Percentiles rank a stretch among this genome's conserved stretches.
Conservation (phyloP, 1,140 invertebrate genomes). For the Bombyx mori region ASM3026992v2 NC_085114.1:8905501-8906000, state of each 20-base stretch:
- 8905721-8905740: background rate
- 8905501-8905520: no score
- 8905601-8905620: no score
- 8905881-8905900: conserved; percentile 50
- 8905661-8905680: no score
- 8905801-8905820: conserved; percentile 57
- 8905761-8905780: conserved; percentile 53
- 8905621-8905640: no score
- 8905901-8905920: conserved; percentile 23
- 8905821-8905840: conserved; percentile 62
- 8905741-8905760: conserved; percentile 26
- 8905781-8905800: conserved; percentile 30
- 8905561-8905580: no score
- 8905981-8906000: no score
- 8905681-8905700: no score
- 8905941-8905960: conserved; percentile 10
- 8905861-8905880: conserved; percentile 45
- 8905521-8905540: no score
- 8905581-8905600: no score
- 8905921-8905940: conserved; percentile 21
- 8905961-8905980: no score
- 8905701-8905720: background rate
- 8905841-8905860: conserved; percentile 46
- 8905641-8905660: no score
- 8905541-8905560: no score